Percentiles rank a stretch among this genome's conserved stretches.
phyloP scores from a whole-genome alignment of 2,113 vertebrate species.

The Xenopus borealis region DNA sequence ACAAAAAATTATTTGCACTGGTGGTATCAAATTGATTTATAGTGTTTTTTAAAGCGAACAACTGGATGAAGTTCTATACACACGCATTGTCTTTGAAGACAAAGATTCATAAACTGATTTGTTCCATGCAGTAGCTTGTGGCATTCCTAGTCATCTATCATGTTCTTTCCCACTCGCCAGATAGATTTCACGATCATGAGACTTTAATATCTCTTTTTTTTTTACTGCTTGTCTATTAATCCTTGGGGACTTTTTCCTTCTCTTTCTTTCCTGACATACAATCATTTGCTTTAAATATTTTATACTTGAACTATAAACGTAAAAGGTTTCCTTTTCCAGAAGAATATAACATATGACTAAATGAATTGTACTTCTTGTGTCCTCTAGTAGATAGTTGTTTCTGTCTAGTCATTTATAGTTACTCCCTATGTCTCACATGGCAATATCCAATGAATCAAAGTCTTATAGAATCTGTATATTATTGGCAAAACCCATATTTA shows the following conservation, averaged over 20 bases:
- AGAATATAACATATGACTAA: not conserved
- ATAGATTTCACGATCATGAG: slow-evolving; percentile 15
- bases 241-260: slow-evolving; percentile 11
- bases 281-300: slow-evolving; percentile 1
- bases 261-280: slow-evolving; percentile 18
- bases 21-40: not conserved
- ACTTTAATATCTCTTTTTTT: slow-evolving; percentile 23
- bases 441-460: too few species aligned
- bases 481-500: too few species aligned
- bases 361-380: not conserved
- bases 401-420: too few species aligned
- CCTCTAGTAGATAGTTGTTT: too few species aligned
- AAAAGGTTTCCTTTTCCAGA: not conserved
- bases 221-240: slow-evolving; percentile 21
- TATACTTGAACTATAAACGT: not conserved
- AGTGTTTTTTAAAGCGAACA: slow-evolving; percentile 3
- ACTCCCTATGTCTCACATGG: too few species aligned
- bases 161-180: slow-evolving; percentile 10
- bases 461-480: too few species aligned
- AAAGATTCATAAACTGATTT: slow-evolving; percentile 28
- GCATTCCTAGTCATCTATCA: slow-evolving; percentile 16
- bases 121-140: not conserved
- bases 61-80: slow-evolving; percentile 7
- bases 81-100: slow-evolving; percentile 18
- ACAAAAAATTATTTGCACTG: slow-evolving; percentile 9